Evolutionary conservation across 1,140 invertebrate genomes (phyloP), one percentile per base, ranked within the genome.

Genomic region (Bombus haemorrhoidalis): DNA sequence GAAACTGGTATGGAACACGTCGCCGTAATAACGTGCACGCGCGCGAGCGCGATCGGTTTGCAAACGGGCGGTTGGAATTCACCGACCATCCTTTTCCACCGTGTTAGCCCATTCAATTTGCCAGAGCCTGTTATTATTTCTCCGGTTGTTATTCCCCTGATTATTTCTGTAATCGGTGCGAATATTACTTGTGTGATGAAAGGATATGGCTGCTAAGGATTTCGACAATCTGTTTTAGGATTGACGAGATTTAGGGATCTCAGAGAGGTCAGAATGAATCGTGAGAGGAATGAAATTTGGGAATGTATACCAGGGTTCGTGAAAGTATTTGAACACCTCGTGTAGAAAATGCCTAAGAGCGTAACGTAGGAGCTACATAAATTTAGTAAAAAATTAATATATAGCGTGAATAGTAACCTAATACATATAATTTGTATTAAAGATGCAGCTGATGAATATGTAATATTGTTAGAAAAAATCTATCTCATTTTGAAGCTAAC

Each of bases 1-100:
- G 34, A 80, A 80, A 85, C 68, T 72, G 53, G n/a, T 34, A 22
- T 43, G 25, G 37, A 66, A 83, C 64, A 77, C 82, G 74, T 57
- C 59, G 47, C n/a, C 18, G 43, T 64, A 83, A 43, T 77, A n/a
- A 15, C 9, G 32, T 15, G 66, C 13, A 39, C 13, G 37, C 34
- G 47, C 32, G n/a, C 5, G n/a, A 66, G 62, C n/a, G 15, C 4
- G 59, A 15, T 25, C 39, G 62, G 28, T 77, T 77, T 69, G 28
- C 59, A 12, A 43, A 64, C 53, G 22, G 34, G 22, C 22, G n/a
- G 13, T 15, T 57, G 32, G 57, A 64, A n/a, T 59, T 74, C 73
- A 64, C 12, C n/a, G 8, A 66, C 8, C 64, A 18, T 18, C 32
- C 32, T 18, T 8, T 18, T 18, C 32, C 1, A 4, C 9, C n/a